Base-by-base conservation (phyloP, 2,797 vertebrate species). In the Potorous gilbertii region DNA sequence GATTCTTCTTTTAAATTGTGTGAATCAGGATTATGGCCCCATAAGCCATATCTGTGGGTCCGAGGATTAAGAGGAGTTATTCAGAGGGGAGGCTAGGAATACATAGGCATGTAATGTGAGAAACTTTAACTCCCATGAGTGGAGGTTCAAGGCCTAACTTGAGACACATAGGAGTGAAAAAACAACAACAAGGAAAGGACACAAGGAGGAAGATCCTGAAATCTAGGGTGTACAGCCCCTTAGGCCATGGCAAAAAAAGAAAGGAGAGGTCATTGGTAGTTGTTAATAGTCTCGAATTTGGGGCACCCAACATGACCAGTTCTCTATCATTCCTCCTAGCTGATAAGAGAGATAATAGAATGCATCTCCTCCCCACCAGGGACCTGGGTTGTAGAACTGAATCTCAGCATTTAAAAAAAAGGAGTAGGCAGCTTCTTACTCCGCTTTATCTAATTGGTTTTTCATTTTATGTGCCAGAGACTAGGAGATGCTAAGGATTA, bases 1-100 rank as follows among this genome's bases (percentile, higher is more conserved):
- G 56, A 56, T 10, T 90, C 57, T 27, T 21, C 74, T 94, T 96
- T 94, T 92, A 90, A 46, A 18, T 92, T 1, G 90, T 94, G 93
- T 87, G 0, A 55, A 24, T 54, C 96, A 94, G 94, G 66, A 52
- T 74, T 90, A 52, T 62, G 46, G 21, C 92, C 57, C 94, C 91
- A 10, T 34, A 91, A 89, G 14, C 0, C 74, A 14, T 91, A 5
- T 90, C n/a, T 46, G 21, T 24, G 46, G 9, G 9, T 87, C 40
- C 27, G 74, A 27, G 40, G 24, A 87, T 40, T 46, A 46, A 46
- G 8, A 81, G 18, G 18, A 46, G 1, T 2, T 12, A 40, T 81
- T 81, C 21, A 81, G 74, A 87, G 21, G n/a, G 40, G 62, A 87
- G 21, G 4, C 40, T 27, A 27, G 9, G 24, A 46, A 40, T 10